Evolutionary conservation across 2,888 invertebrate genomes (phyloP).

Genomic region (Megalurothrips usitatus): DNA sequence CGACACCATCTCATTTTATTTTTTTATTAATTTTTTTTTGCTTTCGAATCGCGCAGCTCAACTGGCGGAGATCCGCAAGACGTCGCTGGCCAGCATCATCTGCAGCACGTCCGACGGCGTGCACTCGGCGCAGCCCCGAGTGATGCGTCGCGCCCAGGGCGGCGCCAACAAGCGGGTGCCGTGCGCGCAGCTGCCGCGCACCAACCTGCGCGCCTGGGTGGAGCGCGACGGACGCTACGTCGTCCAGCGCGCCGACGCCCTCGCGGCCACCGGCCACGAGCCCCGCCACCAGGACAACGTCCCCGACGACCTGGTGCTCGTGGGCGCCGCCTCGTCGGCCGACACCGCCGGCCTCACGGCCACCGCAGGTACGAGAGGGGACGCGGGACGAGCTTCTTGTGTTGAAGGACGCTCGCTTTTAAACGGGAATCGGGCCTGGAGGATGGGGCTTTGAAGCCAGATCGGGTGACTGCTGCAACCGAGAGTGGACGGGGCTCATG

Average conservation of each 20-base stretch:
- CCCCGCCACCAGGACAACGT: slow-evolving; percentile 4
- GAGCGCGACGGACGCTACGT: slow-evolving; percentile 11
- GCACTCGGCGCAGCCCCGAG: slow-evolving; percentile 57
- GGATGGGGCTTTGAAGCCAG: too few relatives aligned
- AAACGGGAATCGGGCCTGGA: too few relatives aligned
- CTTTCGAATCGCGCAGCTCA: slow-evolving; percentile 55
- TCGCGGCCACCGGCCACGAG: neutral
- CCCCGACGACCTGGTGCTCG: slow-evolving; percentile 9
- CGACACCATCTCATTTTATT: too few relatives aligned
- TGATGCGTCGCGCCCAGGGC: slow-evolving; percentile 61
- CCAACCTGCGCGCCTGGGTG: slow-evolving; percentile 17
- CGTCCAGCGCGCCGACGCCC: neutral
- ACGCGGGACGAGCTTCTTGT: neutral
- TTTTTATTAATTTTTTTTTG: slow-evolving; percentile 31
- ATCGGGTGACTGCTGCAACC: too few relatives aligned
- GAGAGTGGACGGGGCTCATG: too few relatives aligned
- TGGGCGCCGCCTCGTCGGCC: neutral
- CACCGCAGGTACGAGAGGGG: neutral
- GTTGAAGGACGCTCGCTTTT: neutral
- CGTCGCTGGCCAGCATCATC: slow-evolving; percentile 66
- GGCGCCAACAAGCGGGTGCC: slow-evolving; percentile 55
- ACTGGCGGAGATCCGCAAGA: slow-evolving; percentile 72
- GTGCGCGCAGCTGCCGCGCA: slow-evolving; percentile 48
- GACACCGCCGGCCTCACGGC: neutral
- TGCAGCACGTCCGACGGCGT: slow-evolving; percentile 71